Conservation (phyloP, 2,888 invertebrate species). For the Eupithecia exiguata region DNA sequence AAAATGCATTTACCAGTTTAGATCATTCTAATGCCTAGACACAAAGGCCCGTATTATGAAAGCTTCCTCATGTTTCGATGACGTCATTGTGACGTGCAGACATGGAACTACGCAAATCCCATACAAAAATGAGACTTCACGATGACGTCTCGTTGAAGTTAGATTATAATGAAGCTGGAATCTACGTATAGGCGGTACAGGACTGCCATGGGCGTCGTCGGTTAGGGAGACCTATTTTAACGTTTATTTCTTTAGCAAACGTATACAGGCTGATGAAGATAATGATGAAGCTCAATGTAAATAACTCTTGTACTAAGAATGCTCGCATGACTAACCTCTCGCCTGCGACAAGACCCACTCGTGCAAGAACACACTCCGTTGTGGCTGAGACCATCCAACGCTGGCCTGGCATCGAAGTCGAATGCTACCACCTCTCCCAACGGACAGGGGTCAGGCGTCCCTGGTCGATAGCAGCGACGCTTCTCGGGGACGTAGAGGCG, state of each 20-base stretch:
- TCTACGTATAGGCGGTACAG: too few relatives aligned
- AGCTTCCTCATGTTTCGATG: too few relatives aligned
- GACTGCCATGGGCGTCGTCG: too few relatives aligned
- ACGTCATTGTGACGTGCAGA: too few relatives aligned
- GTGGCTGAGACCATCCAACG: conserved; percentile 91
- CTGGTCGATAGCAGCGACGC: conserved; percentile 90
- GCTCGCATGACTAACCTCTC: conserved; percentile 56
- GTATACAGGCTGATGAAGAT: not conserved
- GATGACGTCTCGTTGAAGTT: too few relatives aligned
- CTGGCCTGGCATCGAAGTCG: conserved; percentile 90
- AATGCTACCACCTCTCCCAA: conserved; percentile 90
- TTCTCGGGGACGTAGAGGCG: conserved; percentile 90
- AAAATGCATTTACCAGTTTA: not conserved
- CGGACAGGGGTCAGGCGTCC: conserved; percentile 89
- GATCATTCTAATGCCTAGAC: too few relatives aligned
- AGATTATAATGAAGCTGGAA: too few relatives aligned
- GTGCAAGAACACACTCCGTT: conserved; percentile 92
- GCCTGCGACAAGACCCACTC: conserved; percentile 80
- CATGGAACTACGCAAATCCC: too few relatives aligned
- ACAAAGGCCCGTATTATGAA: too few relatives aligned
- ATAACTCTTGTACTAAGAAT: not conserved
- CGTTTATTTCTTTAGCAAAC: too few relatives aligned
- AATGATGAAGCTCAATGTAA: not conserved
- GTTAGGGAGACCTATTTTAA: too few relatives aligned
- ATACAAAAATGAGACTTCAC: too few relatives aligned